Conservation (phyloP, 2,113 vertebrate genomes). For the Pelmatolapia mariae region DNA sequence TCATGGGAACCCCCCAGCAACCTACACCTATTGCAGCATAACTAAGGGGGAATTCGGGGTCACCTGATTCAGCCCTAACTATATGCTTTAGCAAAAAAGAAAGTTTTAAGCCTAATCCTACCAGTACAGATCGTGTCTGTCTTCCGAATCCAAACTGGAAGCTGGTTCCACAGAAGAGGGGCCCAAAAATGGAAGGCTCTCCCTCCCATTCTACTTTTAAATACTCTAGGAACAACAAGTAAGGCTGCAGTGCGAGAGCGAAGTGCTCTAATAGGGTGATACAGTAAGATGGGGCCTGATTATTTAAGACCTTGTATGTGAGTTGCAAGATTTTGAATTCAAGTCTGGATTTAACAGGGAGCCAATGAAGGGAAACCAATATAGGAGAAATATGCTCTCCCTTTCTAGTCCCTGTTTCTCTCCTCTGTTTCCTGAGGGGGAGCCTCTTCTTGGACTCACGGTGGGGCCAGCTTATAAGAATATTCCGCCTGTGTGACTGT, state of each 20-base stretch:
- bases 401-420: background rate
- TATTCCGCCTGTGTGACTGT: background rate
- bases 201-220: background rate
- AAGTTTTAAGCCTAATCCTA: accelerated
- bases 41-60: accelerated
- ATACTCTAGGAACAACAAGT: background rate
- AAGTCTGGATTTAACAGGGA: background rate
- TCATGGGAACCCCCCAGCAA: accelerated
- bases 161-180: background rate
- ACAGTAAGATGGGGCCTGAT: background rate
- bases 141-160: accelerated
- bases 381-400: background rate
- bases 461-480: background rate
- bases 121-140: accelerated
- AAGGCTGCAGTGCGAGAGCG: accelerated
- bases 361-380: background rate
- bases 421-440: background rate
- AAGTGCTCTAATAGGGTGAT: accelerated
- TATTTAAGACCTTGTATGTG: background rate
- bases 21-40: background rate
- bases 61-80: accelerated
- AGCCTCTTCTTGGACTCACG: background rate
- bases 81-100: accelerated
- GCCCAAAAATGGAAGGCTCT: background rate
- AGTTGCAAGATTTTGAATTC: background rate